Percentiles rank a stretch among this genome's conserved stretches.
phyloP scores from a whole-genome alignment of 2,113 vertebrate genomes.

The Odobenus rosmarus region DNA sequence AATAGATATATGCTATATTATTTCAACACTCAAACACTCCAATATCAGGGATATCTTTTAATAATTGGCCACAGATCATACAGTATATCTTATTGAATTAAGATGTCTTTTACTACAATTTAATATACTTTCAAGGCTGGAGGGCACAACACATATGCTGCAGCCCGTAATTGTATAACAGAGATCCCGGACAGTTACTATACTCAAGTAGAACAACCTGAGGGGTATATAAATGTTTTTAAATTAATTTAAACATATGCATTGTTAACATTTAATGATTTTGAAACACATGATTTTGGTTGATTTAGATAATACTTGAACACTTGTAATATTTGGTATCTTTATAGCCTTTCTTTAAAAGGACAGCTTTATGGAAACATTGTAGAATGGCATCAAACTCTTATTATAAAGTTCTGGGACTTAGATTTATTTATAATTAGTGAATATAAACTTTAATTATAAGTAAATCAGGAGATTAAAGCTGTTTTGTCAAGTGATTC shows the following conservation, averaged over 20 bases:
- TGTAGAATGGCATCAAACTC: background rate
- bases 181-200: background rate
- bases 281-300: background rate
- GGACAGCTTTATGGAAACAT: background rate
- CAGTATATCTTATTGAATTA: background rate
- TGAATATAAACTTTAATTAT: background rate
- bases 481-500: background rate
- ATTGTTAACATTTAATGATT: background rate
- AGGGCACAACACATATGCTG: fast-evolving
- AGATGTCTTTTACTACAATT: background rate
- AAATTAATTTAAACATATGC: background rate
- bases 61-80: background rate
- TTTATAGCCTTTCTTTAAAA: background rate
- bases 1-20: background rate
- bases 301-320: background rate
- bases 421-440: background rate
- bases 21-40: background rate
- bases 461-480: background rate
- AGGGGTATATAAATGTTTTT: background rate
- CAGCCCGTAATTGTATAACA: background rate
- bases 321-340: background rate
- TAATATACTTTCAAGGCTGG: background rate
- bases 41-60: background rate
- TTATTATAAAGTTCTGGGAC: background rate
- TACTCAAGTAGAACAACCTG: background rate